phyloP scores from a whole-genome alignment of 2,113 vertebrate genomes.

The Leucosticte australis region DNA sequence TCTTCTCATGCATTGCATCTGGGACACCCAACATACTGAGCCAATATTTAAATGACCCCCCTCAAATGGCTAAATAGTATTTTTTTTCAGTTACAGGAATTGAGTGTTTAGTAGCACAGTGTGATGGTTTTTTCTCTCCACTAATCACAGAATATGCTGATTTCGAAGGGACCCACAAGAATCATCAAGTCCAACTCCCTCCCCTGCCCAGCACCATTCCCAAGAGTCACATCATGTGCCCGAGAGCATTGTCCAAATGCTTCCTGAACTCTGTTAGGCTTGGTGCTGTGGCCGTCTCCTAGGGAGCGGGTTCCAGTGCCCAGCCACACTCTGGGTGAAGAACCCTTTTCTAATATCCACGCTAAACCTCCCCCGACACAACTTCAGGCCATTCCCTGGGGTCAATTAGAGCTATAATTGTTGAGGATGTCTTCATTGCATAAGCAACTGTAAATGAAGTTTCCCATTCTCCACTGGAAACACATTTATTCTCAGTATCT shows the following conservation, averaged over 20 bases:
- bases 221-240: background rate
- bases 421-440: background rate
- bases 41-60: background rate
- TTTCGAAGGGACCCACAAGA: background rate
- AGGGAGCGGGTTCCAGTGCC: background rate
- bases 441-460: background rate
- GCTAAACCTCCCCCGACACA: background rate
- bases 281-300: background rate
- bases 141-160: background rate
- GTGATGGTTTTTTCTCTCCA: background rate
- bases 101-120: background rate
- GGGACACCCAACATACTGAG: background rate
- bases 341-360: background rate
- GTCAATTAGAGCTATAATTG: background rate
- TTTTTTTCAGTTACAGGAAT: background rate
- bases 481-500: background rate
- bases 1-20: background rate
- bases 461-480: background rate
- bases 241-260: rapidly evolving
- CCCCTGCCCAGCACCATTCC: background rate
- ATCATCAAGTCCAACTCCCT: background rate
- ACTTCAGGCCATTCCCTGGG: background rate
- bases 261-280: background rate
- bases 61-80: background rate
- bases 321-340: background rate